phyloP scores from a whole-genome alignment of 2,797 vertebrate genomes.

The Percopsis omiscomaycus region DNA sequence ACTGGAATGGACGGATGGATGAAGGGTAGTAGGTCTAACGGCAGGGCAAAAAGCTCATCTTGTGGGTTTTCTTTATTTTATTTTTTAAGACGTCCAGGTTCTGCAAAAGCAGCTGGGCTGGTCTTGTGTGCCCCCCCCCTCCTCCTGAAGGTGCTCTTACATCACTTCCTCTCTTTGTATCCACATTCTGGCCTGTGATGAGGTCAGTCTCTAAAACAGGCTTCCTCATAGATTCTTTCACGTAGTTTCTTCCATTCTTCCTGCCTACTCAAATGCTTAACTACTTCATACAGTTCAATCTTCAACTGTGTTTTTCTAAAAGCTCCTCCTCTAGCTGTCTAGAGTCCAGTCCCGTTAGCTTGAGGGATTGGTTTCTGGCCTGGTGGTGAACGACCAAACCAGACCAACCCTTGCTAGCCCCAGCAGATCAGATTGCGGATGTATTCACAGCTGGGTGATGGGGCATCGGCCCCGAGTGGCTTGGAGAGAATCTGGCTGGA shows the following conservation, averaged over 20 bases:
- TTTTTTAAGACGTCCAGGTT: background rate
- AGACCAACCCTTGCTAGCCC: conserved; percentile 36
- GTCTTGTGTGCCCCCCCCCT: conserved; percentile 1
- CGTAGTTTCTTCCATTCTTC: conserved; percentile 34
- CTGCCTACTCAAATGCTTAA: background rate
- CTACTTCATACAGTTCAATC: no score
- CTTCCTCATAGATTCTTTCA: conserved; percentile 31
- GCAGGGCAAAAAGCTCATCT: conserved; percentile 15
- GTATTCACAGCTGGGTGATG: conserved; percentile 33
- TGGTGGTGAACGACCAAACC: conserved; percentile 25
- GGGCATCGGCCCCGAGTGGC: conserved; percentile 24
- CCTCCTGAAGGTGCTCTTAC: conserved; percentile 6
- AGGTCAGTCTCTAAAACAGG: conserved; percentile 25
- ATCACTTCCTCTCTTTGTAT: conserved; percentile 51
- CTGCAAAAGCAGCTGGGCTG: conserved; percentile 3
- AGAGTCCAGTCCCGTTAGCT: no score
- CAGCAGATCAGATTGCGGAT: conserved; percentile 15
- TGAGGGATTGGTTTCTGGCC: background rate
- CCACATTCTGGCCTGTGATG: conserved; percentile 38
- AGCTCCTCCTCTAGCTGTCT: no score
- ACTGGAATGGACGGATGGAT: conserved; percentile 49
- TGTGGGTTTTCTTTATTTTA: conserved; percentile 27
- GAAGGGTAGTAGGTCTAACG: conserved; percentile 1
- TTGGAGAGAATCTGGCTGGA: conserved; percentile 16
- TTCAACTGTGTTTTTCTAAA: no score